Evolutionary conservation across 2,797 vertebrate genomes (phyloP).

Genomic region (Gastrophryne carolinensis): DNA sequence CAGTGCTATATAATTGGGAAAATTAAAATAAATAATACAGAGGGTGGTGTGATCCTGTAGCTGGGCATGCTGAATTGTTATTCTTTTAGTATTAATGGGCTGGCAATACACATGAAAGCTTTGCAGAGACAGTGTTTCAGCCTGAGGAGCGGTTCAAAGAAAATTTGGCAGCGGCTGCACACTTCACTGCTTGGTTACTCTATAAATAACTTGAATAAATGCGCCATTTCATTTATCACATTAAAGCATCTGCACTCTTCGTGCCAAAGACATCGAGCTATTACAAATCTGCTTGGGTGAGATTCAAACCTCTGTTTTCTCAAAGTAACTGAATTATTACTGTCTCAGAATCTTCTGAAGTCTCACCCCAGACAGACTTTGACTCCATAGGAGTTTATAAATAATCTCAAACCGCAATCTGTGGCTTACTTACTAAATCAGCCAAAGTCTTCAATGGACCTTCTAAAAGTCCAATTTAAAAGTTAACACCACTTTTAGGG

Average conservation of each 20-base stretch:
- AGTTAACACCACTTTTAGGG: too few species aligned
- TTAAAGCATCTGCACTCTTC: slow-evolving; percentile 31
- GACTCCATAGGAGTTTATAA: slow-evolving; percentile 40
- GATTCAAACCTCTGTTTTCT: slow-evolving; percentile 19
- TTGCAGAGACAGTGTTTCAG: slow-evolving; percentile 3
- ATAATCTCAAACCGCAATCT: slow-evolving; percentile 5
- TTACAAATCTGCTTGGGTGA: slow-evolving; percentile 46
- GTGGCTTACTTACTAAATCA: not conserved
- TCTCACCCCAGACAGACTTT: slow-evolving; percentile 2
- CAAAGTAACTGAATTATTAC: slow-evolving; percentile 33
- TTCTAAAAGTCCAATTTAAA: not conserved
- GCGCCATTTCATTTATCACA: slow-evolving; percentile 45
- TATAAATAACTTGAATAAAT: slow-evolving; percentile 50
- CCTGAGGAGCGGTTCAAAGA: slow-evolving; percentile 13
- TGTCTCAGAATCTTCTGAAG: slow-evolving; percentile 31
- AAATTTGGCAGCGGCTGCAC: slow-evolving; percentile 5
- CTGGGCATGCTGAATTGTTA: not conserved
- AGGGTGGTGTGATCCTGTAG: not conserved
- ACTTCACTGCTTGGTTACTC: slow-evolving; percentile 10
- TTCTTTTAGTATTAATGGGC: not conserved
- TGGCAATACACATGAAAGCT: not conserved
- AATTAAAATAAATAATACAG: too few species aligned
- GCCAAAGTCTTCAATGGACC: not conserved
- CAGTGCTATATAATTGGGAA: too few species aligned
- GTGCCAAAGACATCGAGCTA: slow-evolving; percentile 47